phyloP scores from a whole-genome alignment of 2,888 invertebrate species.

The Subacronicta megacephala region DNA sequence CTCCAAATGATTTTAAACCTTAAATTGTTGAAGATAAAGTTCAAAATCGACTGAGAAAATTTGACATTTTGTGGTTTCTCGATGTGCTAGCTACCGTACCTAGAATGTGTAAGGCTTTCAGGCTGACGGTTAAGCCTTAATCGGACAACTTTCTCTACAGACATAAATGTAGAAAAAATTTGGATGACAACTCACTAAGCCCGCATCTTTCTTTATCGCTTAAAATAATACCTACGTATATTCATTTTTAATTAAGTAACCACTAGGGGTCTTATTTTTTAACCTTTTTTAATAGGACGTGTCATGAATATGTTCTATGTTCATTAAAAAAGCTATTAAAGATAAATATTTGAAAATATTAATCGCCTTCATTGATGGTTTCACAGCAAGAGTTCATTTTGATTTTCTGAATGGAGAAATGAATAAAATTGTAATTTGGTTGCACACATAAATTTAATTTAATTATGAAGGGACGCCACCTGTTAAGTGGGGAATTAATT shows the following conservation, averaged over 20 bases:
- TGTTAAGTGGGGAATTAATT: no score
- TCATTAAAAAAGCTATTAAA: constrained; percentile 39
- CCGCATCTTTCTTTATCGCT: constrained; percentile 23
- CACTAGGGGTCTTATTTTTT: constrained; percentile 40
- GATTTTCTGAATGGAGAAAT: constrained; percentile 13
- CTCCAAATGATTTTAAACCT: no score
- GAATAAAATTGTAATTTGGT: constrained; percentile 8
- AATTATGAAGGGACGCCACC: no score
- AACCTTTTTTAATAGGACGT: constrained; percentile 2
- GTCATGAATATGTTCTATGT: constrained; percentile 22
- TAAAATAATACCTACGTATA: no score
- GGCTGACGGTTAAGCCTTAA: neutral
- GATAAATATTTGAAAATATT: constrained; percentile 18
- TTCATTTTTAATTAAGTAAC: constrained; percentile 36
- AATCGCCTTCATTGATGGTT: constrained; percentile 21
- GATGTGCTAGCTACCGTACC: no score
- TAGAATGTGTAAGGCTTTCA: no score
- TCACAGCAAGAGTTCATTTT: constrained; percentile 13
- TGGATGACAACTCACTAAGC: constrained; percentile 5
- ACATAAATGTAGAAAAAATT: constrained; percentile 8
- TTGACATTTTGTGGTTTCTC: no score
- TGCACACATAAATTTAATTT: no score
- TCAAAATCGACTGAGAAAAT: no score
- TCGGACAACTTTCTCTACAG: neutral
- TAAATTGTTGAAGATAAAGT: no score